Conservation (phyloP, 2,888 invertebrate species). For the Hetaerina titia region DNA sequence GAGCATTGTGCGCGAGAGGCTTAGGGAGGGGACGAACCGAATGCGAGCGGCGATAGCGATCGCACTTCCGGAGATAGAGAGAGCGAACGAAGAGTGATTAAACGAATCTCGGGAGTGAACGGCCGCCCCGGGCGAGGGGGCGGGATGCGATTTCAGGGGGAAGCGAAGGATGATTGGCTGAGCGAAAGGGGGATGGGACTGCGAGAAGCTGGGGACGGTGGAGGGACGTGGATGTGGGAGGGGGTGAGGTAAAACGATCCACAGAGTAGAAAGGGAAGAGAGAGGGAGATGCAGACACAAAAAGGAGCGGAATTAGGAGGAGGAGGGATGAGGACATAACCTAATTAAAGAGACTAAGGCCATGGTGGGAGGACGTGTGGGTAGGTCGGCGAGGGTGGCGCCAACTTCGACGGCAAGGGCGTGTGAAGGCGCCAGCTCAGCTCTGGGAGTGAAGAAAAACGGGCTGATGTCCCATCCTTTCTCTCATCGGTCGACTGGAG, state of each 20-base stretch:
- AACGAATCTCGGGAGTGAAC: conserved; percentile 22
- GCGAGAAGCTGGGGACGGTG: no score
- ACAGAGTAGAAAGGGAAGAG: background rate
- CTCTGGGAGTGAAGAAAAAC: background rate
- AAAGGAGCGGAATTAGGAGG: background rate
- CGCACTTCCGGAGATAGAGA: background rate
- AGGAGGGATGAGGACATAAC: conserved; percentile 11
- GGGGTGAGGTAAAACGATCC: background rate
- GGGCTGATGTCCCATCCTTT: background rate
- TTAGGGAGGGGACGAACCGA: background rate
- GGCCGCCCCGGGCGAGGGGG: background rate
- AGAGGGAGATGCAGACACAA: background rate
- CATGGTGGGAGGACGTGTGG: background rate
- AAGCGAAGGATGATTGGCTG: background rate
- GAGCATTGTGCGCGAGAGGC: no score
- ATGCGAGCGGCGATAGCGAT: conserved; percentile 14
- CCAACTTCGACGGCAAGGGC: background rate
- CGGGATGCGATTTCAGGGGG: background rate
- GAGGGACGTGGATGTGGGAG: background rate
- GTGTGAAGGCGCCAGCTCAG: background rate
- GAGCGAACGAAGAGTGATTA: background rate
- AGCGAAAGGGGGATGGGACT: background rate
- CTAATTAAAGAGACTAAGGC: background rate
- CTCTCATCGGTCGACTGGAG: background rate
- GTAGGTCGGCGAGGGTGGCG: background rate